phyloP scores from a whole-genome alignment of 2,888 invertebrate species.

The Ypsolopha sequella region DNA sequence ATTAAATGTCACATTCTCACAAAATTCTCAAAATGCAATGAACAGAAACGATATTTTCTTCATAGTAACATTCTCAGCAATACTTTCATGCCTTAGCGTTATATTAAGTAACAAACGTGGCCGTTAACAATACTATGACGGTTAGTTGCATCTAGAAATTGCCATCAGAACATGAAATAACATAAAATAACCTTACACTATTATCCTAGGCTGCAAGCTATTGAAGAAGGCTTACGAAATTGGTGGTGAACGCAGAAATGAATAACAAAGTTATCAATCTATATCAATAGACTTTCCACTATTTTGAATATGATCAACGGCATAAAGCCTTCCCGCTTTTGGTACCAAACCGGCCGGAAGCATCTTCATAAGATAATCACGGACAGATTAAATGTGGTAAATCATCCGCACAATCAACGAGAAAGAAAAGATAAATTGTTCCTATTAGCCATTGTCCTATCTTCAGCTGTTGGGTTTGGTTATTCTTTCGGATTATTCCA shows the following conservation, averaged over 20 bases:
- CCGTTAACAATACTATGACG: conserved; percentile 17
- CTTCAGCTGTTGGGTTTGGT: conserved; percentile 10
- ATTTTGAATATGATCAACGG: conserved; percentile 21
- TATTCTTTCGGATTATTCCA: conserved; percentile 22
- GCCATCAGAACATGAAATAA: too few relatives aligned
- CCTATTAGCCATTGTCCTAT: conserved; percentile 11
- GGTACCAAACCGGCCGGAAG: conserved; percentile 30
- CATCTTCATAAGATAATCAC: conserved; percentile 20
- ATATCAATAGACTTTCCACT: too few relatives aligned
- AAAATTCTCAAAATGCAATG: conserved; percentile 28
- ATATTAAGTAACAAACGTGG: conserved; percentile 13
- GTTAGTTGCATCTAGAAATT: conserved; percentile 13
- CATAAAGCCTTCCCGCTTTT: conserved; percentile 40
- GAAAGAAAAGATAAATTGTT: conserved; percentile 13
- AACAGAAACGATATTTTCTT: conserved; percentile 26
- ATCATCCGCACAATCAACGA: conserved; percentile 12
- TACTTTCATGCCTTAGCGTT: conserved; percentile 32
- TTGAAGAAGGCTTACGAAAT: too few relatives aligned
- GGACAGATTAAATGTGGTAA: conserved; percentile 13
- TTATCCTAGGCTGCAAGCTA: too few relatives aligned
- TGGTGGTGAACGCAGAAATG: too few relatives aligned
- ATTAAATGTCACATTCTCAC: background rate
- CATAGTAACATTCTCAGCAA: conserved; percentile 31
- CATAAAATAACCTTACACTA: too few relatives aligned
- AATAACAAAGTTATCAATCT: too few relatives aligned